Percentiles rank a stretch among this genome's conserved stretches.
Conservation (phyloP, 2,797 vertebrate species). For the Cuniculus paca region DNA sequence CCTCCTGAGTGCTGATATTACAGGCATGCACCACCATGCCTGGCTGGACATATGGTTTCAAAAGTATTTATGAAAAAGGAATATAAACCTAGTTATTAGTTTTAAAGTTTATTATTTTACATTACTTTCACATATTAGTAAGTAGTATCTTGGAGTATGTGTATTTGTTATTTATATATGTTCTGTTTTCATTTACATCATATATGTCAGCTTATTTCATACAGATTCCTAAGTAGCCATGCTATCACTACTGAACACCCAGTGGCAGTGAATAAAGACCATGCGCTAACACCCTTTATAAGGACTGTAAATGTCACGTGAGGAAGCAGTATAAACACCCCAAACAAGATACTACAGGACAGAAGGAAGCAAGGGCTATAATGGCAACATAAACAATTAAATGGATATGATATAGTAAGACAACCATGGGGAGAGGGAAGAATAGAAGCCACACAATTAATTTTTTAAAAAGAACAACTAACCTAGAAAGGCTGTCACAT, state of each 20-base stretch:
- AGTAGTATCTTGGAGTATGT: constrained; percentile 1
- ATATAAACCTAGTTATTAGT: background rate
- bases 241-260: background rate
- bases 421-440: background rate
- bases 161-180: background rate
- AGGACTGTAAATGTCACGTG: background rate
- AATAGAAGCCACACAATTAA: background rate
- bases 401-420: background rate
- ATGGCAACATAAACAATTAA: background rate
- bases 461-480: constrained; percentile 75
- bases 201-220: background rate
- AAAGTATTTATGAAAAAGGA: constrained; percentile 30
- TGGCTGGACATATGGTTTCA: background rate
- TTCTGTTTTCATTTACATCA: constrained; percentile 26
- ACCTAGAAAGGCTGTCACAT: constrained; percentile 89
- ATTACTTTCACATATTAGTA: constrained; percentile 24
- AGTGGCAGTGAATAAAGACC: background rate
- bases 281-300: background rate
- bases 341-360: background rate
- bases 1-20: too few species aligned
- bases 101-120: background rate
- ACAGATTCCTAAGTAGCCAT: background rate
- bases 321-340: background rate
- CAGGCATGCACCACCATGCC: too few species aligned
- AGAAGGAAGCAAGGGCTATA: background rate